Conservation (phyloP, 2,113 vertebrate genomes). For the Okapia johnstoni region DNA sequence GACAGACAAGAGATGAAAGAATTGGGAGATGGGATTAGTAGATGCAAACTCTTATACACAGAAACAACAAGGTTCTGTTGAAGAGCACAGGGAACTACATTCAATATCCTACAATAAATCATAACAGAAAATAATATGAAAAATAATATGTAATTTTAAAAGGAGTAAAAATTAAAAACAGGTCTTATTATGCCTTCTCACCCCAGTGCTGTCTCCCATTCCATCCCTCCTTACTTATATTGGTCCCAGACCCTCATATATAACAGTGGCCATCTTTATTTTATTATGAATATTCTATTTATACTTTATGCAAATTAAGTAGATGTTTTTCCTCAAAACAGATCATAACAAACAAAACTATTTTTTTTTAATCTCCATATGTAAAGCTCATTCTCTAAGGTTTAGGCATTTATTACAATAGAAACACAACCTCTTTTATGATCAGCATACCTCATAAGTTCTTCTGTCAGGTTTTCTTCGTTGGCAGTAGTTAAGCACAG, state of each 20-base stretch:
- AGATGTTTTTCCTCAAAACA: background rate
- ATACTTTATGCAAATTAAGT: background rate
- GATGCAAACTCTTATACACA: background rate
- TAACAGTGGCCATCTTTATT: background rate
- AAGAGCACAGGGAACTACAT: background rate
- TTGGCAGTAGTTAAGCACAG: background rate
- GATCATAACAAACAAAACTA: background rate
- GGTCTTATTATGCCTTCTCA: background rate
- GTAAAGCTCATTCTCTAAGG: background rate
- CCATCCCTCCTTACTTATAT: too few species aligned
- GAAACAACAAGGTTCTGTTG: background rate
- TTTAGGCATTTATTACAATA: background rate
- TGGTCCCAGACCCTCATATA: background rate
- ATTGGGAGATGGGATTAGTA: background rate
- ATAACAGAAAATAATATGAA: background rate
- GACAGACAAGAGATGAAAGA: background rate
- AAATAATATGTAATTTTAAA: background rate
- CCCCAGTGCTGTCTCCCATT: fast-evolving
- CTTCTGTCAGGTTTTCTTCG: background rate
- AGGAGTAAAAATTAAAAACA: background rate
- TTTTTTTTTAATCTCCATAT: background rate
- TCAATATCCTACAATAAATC: background rate
- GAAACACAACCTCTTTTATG: background rate
- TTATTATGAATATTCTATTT: background rate
- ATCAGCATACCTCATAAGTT: fast-evolving